Conservation (phyloP, 2,113 vertebrate genomes). For the Cisticola juncidis region DNA sequence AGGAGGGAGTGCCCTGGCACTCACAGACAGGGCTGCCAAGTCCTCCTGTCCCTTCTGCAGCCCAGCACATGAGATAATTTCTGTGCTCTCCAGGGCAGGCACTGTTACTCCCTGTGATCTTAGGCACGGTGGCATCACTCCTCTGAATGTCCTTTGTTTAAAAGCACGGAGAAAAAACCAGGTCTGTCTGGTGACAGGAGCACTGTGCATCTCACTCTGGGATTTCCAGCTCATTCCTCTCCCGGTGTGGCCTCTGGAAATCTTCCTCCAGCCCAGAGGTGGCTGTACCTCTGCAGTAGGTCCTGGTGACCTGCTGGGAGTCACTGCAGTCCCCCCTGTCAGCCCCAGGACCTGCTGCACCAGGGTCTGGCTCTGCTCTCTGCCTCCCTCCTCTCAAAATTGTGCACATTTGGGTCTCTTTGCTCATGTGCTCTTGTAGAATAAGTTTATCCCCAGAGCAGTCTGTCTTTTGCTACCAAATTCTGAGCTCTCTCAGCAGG, state of each 20-base stretch:
- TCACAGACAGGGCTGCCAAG: accelerated
- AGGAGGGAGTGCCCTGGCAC: neutral
- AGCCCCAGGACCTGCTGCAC: neutral
- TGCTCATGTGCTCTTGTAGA: neutral
- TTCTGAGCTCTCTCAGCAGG: neutral
- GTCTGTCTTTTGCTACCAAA: neutral
- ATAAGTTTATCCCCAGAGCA: neutral
- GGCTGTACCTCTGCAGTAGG: neutral
- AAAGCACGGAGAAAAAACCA: neutral
- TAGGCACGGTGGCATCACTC: neutral
- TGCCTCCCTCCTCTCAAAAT: neutral
- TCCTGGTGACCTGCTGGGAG: neutral
- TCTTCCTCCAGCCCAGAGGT: neutral
- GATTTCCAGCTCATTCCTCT: neutral
- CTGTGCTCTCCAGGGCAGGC: neutral
- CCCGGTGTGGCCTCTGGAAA: neutral
- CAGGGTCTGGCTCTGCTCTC: neutral
- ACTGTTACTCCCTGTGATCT: neutral
- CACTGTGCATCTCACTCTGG: accelerated
- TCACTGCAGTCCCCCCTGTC: neutral
- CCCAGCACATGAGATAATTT: neutral
- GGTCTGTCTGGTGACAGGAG: neutral
- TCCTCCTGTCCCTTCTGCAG: neutral
- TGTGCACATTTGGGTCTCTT: neutral
- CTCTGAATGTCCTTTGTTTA: neutral